Base-by-base conservation (phyloP, 2,113 vertebrate genomes). In the Epinephelus lanceolatus region DNA sequence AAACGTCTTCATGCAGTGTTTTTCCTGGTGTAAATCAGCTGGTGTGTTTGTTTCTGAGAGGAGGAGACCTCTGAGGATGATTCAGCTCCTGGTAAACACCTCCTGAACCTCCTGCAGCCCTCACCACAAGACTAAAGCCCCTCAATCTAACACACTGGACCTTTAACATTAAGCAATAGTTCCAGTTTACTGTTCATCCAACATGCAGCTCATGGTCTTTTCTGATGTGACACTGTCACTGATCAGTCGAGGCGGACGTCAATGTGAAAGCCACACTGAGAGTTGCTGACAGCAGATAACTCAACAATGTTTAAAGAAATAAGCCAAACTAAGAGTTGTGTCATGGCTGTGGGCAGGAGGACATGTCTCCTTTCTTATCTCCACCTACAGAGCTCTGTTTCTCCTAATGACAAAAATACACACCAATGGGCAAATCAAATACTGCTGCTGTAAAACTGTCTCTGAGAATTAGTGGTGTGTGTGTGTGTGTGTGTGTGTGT, bases 401-500 rank as follows among this genome's bases (percentile, higher is more conserved):
- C 23, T 49, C 14, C 7, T 25, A 5, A 12, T 65, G 37, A 65
- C 12, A 25, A 47, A 47, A 25, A 45, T 3, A 15, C 4, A 1
- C 19, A 47, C 25, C n/a, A 17, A 8, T 8, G 9, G 11, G 5
- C 19, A 42, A 49, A 67, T 49, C 10, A 1, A 6, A 19, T 4
- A 27, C 9, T 14, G 7, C 27, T 63, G 18, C 33, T 45, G 0
- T 8, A 60, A 23, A 19, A 23, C 10, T 2, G 10, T 55, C 45
- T 60, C 23, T 51, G 25, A 60, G 25, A 7, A 67, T 30, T 12
- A 19, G 6, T 62, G 6, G 59, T 52, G 59, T 71, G 76, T 66
- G 67, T 76, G 57, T 71, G 73, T 51, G 69, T 68, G 69, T 61
- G 70, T 61, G 62, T 68, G 76, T 57, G 83, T 66, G 51, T 84